Conservation (phyloP, 2,113 vertebrate genomes). For the Todiramphus saurophagus region DNA sequence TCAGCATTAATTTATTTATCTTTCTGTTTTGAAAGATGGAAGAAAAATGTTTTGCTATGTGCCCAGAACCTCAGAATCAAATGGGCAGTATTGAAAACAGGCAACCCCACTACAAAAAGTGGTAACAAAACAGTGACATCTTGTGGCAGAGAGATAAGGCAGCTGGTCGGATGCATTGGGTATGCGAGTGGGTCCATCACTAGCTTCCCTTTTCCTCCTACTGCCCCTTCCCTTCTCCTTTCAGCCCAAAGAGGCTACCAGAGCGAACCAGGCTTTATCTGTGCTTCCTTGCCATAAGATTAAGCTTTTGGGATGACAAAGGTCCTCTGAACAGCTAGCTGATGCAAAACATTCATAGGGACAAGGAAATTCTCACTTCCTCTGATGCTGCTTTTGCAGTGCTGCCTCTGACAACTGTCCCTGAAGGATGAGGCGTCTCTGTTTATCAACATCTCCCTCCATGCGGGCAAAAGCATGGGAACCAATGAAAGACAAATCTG, state of each 20-base stretch:
- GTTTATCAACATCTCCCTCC: slow-evolving; percentile 97
- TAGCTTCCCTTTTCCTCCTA: neutral
- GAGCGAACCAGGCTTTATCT: neutral
- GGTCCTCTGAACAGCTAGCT: neutral
- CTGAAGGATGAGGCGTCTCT: slow-evolving; percentile 90
- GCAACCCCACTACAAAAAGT: neutral
- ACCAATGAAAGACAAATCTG: slow-evolving; percentile 89
- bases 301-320: neutral
- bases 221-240: neutral
- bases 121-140: neutral
- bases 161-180: neutral
- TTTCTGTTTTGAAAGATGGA: neutral
- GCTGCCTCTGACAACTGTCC: slow-evolving; percentile 92
- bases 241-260: neutral
- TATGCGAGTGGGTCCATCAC: neutral
- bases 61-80: neutral
- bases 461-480: slow-evolving; percentile 95
- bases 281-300: neutral
- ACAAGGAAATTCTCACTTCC: slow-evolving; percentile 83
- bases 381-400: slow-evolving; percentile 93
- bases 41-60: neutral
- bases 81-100: neutral
- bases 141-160: neutral
- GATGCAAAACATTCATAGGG: neutral
- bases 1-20: neutral